Percentiles rank a stretch among this genome's conserved stretches.
Conservation (phyloP, 1,140 invertebrate genomes). For the Chrysomallon squamiferum region DNA sequence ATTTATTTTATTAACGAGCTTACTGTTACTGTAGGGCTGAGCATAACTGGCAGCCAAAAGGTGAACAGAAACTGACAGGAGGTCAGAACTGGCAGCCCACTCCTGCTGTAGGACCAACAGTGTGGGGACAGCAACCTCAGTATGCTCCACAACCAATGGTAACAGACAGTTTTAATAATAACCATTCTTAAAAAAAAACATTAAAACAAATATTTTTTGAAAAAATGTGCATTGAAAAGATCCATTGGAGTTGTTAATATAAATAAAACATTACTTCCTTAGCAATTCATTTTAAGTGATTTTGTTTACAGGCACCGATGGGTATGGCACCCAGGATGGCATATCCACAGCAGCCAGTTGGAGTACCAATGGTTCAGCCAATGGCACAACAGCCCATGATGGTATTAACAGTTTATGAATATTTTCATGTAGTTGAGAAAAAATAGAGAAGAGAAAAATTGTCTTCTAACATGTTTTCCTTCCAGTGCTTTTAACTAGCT, state of each 20-base stretch:
- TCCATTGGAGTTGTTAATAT: too few species aligned
- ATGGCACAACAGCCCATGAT: background rate
- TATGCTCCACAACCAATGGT: conserved; percentile 7
- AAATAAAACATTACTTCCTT: too few species aligned
- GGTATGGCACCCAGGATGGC: background rate
- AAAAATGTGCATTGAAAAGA: too few species aligned
- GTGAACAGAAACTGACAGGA: conserved; percentile 57
- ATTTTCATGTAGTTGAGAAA: too few species aligned
- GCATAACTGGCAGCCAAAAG: conserved; percentile 60
- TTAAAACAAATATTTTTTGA: too few species aligned
- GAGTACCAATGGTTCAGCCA: background rate
- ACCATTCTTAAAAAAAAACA: too few species aligned
- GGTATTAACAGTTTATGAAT: background rate
- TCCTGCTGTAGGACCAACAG: conserved; percentile 23
- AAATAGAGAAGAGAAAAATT: too few species aligned
- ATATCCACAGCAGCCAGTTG: background rate
- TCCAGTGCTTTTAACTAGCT: too few species aligned
- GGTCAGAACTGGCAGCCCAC: conserved; percentile 49
- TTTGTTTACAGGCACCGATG: background rate
- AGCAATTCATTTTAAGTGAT: too few species aligned
- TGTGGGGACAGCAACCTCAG: conserved; percentile 24
- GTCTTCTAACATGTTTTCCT: too few species aligned
- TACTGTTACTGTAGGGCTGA: conserved; percentile 33
- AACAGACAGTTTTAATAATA: too few species aligned
- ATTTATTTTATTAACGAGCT: too few species aligned